phyloP scores from a whole-genome alignment of 2,888 invertebrate species.

The Oligia latruncula region DNA sequence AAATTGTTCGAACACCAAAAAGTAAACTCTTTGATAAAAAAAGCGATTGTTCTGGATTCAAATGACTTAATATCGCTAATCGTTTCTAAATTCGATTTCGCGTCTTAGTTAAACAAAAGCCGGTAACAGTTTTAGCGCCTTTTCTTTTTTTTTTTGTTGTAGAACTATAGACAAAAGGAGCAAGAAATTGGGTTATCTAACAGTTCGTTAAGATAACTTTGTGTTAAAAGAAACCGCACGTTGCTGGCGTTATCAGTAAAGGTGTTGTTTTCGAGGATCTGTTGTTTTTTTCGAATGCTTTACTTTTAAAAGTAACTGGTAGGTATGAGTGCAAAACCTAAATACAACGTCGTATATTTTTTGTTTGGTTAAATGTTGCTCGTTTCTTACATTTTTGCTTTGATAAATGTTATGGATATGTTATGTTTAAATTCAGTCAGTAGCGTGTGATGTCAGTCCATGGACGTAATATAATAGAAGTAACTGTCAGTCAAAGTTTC shows the following conservation, averaged over 20 bases:
- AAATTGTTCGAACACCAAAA: conserved; percentile 37
- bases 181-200: conserved; percentile 19
- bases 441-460: too few relatives aligned
- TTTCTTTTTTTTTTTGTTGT: conserved; percentile 21
- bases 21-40: conserved; percentile 20
- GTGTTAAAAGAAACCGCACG: conserved; percentile 32
- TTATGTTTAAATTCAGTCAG: background rate
- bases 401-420: background rate
- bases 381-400: background rate
- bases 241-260: conserved; percentile 52
- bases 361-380: background rate
- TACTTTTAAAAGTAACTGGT: background rate
- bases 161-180: conserved; percentile 32
- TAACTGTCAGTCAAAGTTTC: background rate
- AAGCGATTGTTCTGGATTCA: conserved; percentile 45
- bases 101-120: conserved; percentile 34
- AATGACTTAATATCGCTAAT: conserved; percentile 43
- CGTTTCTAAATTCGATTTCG: conserved; percentile 37
- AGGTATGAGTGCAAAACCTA: background rate
- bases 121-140: conserved; percentile 5
- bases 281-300: conserved; percentile 3
- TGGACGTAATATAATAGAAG: too few relatives aligned
- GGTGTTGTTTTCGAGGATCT: conserved; percentile 40
- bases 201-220: conserved; percentile 41
- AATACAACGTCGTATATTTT: background rate